These are phyloP conservation scores for Scylla paramamosain DNA, from an alignment of 1,140 invertebrate species.

Conservation along the genomic window DNA sequence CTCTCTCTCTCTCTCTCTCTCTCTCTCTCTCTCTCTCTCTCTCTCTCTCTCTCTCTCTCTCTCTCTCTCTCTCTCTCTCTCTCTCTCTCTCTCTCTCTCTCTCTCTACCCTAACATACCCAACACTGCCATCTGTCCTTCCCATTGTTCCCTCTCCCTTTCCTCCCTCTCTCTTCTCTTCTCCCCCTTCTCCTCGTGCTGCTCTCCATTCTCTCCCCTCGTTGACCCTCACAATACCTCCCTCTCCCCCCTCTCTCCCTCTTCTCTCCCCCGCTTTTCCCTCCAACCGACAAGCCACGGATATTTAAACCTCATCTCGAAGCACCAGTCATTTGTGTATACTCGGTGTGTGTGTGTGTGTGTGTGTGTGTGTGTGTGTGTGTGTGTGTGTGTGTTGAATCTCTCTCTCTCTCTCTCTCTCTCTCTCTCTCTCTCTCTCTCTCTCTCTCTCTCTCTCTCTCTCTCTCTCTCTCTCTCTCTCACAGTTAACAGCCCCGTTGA, in stretches of 20 bases:
- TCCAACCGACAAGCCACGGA: background rate
- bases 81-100: constrained; percentile 32
- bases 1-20: no score
- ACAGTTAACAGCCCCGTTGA: no score
- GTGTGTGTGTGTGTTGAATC: background rate
- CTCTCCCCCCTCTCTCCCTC: background rate
- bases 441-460: no score
- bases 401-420: no score
- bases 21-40: no score
- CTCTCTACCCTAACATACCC: no score
- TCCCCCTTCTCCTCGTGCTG: background rate
- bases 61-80: constrained; percentile 33
- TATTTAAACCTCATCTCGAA: background rate
- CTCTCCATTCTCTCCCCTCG: background rate
- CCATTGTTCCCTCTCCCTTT: background rate
- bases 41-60: constrained; percentile 33
- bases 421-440: no score
- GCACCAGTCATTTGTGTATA: background rate
- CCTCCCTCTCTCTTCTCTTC: background rate
- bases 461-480: background rate
- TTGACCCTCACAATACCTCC: constrained; percentile 6
- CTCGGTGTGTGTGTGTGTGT: background rate
- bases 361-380: background rate
- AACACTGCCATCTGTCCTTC: no score
- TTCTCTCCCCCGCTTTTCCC: no score